A percentile compares a stretch with the other conserved stretches of the same genome.
These are phyloP conservation scores for Atta texana DNA, from an alignment of 1,140 invertebrate species.

Conservation along the genomic window DNA sequence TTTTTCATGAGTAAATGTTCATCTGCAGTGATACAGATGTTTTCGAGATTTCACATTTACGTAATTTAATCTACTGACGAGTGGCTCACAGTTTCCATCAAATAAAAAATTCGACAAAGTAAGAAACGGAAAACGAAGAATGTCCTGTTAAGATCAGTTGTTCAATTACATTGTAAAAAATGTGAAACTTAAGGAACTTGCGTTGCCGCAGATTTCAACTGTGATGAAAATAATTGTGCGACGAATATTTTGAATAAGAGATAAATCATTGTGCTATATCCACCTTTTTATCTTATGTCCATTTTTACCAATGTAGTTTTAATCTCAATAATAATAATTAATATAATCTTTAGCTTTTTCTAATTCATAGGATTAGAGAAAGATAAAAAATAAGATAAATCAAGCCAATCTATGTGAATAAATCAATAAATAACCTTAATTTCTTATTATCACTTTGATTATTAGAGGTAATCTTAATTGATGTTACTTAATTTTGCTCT, in stretches of 20 bases:
- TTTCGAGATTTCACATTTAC: constrained; percentile 16
- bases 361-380: no score
- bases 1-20: no score
- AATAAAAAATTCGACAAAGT: constrained; percentile 19
- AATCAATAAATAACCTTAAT: no score
- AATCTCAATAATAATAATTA: no score
- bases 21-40: neutral
- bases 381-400: no score
- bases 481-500: no score
- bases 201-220: neutral
- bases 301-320: no score
- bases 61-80: neutral
- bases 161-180: constrained; percentile 35
- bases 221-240: neutral
- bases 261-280: neutral
- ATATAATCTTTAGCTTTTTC: no score
- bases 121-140: neutral
- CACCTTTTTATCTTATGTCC: neutral
- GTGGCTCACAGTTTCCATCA: neutral
- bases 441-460: no score
- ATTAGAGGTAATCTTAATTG: no score
- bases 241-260: neutral
- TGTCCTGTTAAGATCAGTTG: constrained; percentile 8
- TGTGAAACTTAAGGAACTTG: neutral
- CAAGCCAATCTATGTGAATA: no score